Evolutionary conservation across 2,113 vertebrate genomes (phyloP).

Genomic region (Aythya baeri): DNA sequence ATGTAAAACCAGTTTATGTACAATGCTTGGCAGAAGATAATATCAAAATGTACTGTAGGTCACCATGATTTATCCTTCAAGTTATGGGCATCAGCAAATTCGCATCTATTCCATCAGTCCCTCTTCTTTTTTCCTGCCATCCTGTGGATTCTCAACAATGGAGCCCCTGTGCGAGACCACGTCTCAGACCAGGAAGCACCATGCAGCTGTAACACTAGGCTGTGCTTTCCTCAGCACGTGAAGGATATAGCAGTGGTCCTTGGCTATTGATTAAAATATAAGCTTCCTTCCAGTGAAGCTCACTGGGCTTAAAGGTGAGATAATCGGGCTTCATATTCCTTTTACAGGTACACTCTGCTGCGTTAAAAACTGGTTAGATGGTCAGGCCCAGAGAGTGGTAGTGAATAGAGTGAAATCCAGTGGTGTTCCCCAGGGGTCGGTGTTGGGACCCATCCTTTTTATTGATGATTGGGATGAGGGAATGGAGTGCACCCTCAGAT

Average conservation of each 20-base stretch:
- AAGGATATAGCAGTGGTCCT: background rate
- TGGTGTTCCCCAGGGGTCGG: no score
- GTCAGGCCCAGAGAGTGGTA: no score
- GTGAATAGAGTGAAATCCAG: no score
- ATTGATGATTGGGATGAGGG: no score
- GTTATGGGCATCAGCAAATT: background rate
- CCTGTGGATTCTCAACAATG: background rate
- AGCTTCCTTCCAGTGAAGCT: background rate
- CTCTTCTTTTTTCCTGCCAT: background rate
- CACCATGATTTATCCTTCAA: background rate
- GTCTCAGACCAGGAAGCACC: background rate
- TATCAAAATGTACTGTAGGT: background rate
- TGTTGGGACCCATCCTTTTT: no score
- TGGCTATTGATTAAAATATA: accelerated
- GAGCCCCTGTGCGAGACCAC: background rate
- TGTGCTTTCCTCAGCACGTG: background rate
- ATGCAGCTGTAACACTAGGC: background rate
- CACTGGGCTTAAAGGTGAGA: background rate
- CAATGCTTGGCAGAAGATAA: background rate
- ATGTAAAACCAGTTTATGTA: background rate
- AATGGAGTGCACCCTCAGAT: no score
- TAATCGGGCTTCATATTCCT: background rate
- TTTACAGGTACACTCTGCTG: background rate
- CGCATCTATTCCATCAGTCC: background rate
- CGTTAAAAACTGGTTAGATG: no score